Evolutionary conservation across 37 sponge, comb jelly and placozoan species (phyloP), one percentile per base, ranked within the genome.

Genomic region (Hexactinellida sp.): DNA sequence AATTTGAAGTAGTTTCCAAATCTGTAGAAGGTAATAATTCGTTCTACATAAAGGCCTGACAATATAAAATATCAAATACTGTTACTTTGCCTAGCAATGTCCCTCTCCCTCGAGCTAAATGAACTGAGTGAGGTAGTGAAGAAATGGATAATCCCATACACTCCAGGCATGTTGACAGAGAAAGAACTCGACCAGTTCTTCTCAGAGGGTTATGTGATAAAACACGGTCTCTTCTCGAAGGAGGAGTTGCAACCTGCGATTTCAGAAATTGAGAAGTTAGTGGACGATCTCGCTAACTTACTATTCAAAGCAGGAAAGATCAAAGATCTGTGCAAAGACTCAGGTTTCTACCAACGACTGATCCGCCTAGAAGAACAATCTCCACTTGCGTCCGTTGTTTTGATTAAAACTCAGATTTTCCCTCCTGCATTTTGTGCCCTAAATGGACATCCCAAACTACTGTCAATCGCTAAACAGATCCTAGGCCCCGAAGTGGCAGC

Each of bases 401-500:
- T 94, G 24, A 86, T 86, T 86, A 94, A 94, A 39, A 51, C 63
- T 36, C 91, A 91, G 0, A 39, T 82, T 36, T 85, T 94, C 7
- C 92, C 91, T 5, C 82, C 82, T 1, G 95, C 71, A 24, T 89
- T 94, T 36, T 84, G 71, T 39, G 34, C 38, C 35, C 83, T 94
- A 7, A 91, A 91, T 93, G 37, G 89, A 38, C 88, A 91, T 54
- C 88, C 92, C 39, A 39, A 90, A 28, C 87, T 94, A 23, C 87
- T 94, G 35, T 89, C 92, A 87, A 85, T 89, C 1, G 88, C 91
- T 36, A 91, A 92, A 54, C 94, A 94, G 55, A 54, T 94, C 35
- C 87, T 92, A 38, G 94, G 94, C 19, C 89, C 92, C 1, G 87
- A 92, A 85, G 91, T 94, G 54, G 91, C 92, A 34, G 94, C 89